Base-by-base conservation (phyloP, 2,113 vertebrate genomes). In the Phyllostomus hastatus region DNA sequence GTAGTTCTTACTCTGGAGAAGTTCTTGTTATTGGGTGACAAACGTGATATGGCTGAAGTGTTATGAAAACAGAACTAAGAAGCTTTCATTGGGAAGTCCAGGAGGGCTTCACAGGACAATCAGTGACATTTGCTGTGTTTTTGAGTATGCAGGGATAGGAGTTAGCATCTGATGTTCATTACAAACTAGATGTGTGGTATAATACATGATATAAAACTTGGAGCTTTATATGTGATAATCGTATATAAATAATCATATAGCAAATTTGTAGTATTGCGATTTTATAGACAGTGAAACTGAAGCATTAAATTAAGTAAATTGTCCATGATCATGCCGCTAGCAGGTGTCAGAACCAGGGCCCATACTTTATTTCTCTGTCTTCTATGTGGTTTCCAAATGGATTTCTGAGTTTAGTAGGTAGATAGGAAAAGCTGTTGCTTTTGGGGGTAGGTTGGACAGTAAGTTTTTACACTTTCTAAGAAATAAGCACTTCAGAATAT, bases 361-460 rank as follows among this genome's bases (percentile, higher is more conserved):
- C 80, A 12, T 88, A 43, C 89, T 85, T 0, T 61, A 15, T 84
- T 88, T 57, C 48, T 83, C 80, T 85, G 12, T 84, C 1, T 84
- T 88, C 16, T 93, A 3, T 64, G 31, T 35, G 31, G 46, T 79
- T 75, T 87, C 41, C 48, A 94, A 33, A 59, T 81, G 85, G 28
- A 81, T 88, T 91, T 94, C 80, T 93, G 76, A 93, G 33, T 24
- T 76, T 91, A 59, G 43, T 35, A 91, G 12, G 46, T 73, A 69
- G 76, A 24, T 35, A 91, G 57, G 26, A 26, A 10, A 46, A 17
- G 41, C 10, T 12, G 50, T 50, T 50, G 46, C 73, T 50, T 50
- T 76, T 76, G 15, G 31, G 73, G 31, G 43, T 76, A 76, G 46
- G 46, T n/a, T 76, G 17, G 46, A 76, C 73, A 76, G 33, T 76